Base-by-base conservation (phyloP, 2,113 vertebrate genomes). In the Toxostoma redivivum region DNA sequence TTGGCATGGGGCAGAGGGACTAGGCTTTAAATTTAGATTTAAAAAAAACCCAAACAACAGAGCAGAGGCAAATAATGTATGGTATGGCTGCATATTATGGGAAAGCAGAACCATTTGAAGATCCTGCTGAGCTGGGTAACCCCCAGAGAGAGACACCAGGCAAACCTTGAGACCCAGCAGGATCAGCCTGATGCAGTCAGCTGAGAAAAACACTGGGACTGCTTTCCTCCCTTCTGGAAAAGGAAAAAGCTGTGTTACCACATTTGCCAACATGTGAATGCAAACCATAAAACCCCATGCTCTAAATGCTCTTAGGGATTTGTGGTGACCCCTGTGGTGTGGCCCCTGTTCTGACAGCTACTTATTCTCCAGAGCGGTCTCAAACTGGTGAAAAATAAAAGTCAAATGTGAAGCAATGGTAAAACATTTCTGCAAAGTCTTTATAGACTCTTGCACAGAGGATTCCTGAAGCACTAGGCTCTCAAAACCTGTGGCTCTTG, bases 151-250 rank as follows among this genome's bases (percentile, higher is more conserved):
- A 74, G 57, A 51, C 47, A 73, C 38, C 28, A 84, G 64, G 64
- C 37, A 91, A 76, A 25, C 64, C 37, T 35, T 47, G 50, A 66
- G 50, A 56, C 12, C 65, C 91, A 85, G 51, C 74, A 82, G 86
- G 70, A 67, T 11, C 7, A 4, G 44, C 35, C 57, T 74, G 65
- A 2, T 3, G 7, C 25, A 62, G 47, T 27, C 47, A 70, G 71
- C 48, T 25, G 20, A 56, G 38, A 0, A 2, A 58, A 90, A 30
- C 0, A 0, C 40, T 27, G 23, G 53, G 10, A 12, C n/a, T 47
- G 47, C 30, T 88, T 90, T 81, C 51, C 51, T 70, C 15, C 40
- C 31, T 53, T 50, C 79, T 35, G 61, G 48, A 27, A 82, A 60
- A 70, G 37, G 33, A 28, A 81, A 56, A 71, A 76, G 15, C 42